Conservation (phyloP, 2,113 vertebrate species). For the Misgurnus anguillicaudatus region DNA sequence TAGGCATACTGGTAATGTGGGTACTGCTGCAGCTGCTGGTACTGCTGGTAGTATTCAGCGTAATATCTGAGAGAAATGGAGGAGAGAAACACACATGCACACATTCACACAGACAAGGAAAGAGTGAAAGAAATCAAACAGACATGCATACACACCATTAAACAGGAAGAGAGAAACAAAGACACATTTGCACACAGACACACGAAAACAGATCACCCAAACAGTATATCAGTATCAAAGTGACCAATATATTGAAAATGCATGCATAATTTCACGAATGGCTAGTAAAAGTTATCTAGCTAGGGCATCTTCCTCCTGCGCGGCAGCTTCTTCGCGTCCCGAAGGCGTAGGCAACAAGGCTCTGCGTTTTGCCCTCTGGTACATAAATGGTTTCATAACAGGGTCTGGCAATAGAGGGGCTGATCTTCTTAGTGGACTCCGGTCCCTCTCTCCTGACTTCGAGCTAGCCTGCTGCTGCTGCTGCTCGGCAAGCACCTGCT, state of each 20-base stretch:
- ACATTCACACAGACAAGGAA: neutral
- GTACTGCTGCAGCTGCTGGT: slow-evolving; percentile 76
- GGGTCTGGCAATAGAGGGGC: slow-evolving; percentile 75
- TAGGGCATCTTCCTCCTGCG: slow-evolving; percentile 74
- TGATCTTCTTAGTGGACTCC: slow-evolving; percentile 73
- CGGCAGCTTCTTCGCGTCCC: slow-evolving; percentile 73
- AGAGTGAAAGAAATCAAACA: slow-evolving; percentile 20
- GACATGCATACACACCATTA: slow-evolving; percentile 16
- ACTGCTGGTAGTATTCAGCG: slow-evolving; percentile 72
- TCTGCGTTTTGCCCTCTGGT: slow-evolving; percentile 77
- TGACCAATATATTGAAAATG: neutral
- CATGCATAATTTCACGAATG: no score
- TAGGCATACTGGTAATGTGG: slow-evolving; percentile 79
- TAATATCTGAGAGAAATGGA: slow-evolving; percentile 69
- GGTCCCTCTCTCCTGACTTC: slow-evolving; percentile 75
- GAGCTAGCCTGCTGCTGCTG: slow-evolving; percentile 66
- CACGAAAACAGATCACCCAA: neutral
- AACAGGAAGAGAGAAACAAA: slow-evolving; percentile 9
- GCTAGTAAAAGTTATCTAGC: no score
- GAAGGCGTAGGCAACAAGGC: slow-evolving; percentile 77
- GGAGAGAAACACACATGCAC: neutral
- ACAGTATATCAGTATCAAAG: neutral
- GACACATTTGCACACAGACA: slow-evolving; percentile 9
- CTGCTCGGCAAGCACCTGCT: slow-evolving; percentile 75
- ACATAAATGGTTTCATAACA: slow-evolving; percentile 78